Percentiles rank a stretch among this genome's conserved stretches.
These are phyloP conservation scores for Clupea harengus DNA, from an alignment of 2,113 vertebrate genomes.

Conservation along the genomic window DNA sequence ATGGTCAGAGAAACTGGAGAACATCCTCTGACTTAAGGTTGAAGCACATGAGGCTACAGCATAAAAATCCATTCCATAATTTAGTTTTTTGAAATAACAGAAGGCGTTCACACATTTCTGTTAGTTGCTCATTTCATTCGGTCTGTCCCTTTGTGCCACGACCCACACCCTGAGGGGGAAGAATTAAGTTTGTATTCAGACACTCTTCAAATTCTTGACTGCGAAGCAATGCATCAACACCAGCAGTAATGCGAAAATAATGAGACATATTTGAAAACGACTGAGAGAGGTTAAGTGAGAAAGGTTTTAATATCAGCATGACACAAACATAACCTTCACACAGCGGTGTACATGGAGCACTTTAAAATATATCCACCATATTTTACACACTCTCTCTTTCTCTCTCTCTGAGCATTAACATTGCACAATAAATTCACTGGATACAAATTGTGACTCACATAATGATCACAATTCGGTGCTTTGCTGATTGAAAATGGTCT, in stretches of 20 bases:
- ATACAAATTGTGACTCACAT: neutral
- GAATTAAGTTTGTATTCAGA: constrained; percentile 63
- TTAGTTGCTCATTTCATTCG: constrained; percentile 61
- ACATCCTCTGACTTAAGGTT: neutral
- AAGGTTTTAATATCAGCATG: neutral
- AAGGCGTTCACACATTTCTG: constrained; percentile 63
- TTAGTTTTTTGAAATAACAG: constrained; percentile 53
- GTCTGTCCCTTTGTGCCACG: constrained; percentile 44
- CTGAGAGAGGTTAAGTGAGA: neutral
- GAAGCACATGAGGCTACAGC: neutral
- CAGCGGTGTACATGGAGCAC: neutral
- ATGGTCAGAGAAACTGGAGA: neutral
- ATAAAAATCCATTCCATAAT: neutral
- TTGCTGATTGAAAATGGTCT: neutral
- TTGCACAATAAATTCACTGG: neutral
- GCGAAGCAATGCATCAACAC: neutral
- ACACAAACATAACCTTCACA: neutral
- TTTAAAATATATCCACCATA: neutral
- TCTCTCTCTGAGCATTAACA: neutral
- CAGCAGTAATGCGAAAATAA: constrained; percentile 1
- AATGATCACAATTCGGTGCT: neutral
- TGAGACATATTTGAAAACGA: neutral
- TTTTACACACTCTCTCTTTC: neutral
- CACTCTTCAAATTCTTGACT: constrained; percentile 43
- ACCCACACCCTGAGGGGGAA: constrained; percentile 58